Evolutionary conservation across 2,113 vertebrate species (phyloP).

Genomic region (Ibidorhyncha struthersii): DNA sequence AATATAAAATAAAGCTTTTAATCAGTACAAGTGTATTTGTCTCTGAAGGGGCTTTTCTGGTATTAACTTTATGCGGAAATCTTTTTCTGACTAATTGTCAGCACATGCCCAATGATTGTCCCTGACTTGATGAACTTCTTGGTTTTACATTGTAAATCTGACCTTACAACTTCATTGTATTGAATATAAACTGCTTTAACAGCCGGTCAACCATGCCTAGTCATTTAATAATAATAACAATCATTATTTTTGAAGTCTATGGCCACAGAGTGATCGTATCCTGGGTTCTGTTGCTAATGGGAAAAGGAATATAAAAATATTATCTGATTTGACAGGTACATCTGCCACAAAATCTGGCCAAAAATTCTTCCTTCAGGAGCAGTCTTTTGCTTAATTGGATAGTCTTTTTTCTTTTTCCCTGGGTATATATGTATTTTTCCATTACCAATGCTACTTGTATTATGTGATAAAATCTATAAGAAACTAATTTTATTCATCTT

Average conservation of each 20-base stretch:
- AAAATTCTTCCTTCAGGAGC: background rate
- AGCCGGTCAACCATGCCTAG: background rate
- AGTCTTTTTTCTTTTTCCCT: background rate
- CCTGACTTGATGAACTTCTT: background rate
- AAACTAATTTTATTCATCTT: background rate
- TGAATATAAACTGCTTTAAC: slow-evolving; percentile 18
- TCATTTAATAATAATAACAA: background rate
- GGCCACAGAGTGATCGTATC: background rate
- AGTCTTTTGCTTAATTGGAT: background rate
- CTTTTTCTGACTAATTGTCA: background rate
- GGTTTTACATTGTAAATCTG: background rate
- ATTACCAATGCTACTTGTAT: background rate
- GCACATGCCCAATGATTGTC: background rate
- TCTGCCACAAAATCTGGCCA: slow-evolving; percentile 35
- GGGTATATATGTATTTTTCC: background rate
- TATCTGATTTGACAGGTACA: background rate
- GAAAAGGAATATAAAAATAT: background rate
- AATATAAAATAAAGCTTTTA: background rate
- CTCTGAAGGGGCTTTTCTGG: background rate
- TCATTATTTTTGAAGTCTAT: background rate
- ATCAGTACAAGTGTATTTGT: background rate
- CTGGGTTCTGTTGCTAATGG: background rate
- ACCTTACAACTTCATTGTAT: background rate
- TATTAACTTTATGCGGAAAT: slow-evolving; percentile 1
- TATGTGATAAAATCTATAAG: background rate